Conservation (phyloP, 2,113 vertebrate genomes). For the Salminus brasiliensis region DNA sequence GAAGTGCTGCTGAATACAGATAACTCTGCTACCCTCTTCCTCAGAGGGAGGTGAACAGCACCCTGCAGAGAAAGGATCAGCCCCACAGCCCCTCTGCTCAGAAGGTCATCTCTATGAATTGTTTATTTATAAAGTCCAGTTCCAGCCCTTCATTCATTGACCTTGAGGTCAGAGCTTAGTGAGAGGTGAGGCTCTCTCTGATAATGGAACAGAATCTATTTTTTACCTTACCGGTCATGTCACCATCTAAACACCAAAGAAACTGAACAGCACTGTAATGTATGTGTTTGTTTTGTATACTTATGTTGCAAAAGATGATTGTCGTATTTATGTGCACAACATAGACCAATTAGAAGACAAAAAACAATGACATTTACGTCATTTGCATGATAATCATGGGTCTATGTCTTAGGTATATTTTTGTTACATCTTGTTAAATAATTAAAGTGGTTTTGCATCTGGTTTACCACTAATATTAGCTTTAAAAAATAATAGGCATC, state of each 20-base stretch:
- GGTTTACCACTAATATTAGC: too few species aligned
- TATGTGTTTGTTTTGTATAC: too few species aligned
- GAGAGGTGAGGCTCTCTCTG: not conserved
- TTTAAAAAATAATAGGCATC: too few species aligned
- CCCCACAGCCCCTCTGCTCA: not conserved
- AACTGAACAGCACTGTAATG: too few species aligned
- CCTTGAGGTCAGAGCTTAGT: not conserved
- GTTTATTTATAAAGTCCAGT: conserved; percentile 39
- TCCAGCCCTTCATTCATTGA: not conserved
- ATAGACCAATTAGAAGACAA: too few species aligned
- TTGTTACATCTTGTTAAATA: too few species aligned
- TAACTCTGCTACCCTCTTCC: not conserved
- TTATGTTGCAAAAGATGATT: too few species aligned
- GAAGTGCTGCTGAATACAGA: not conserved
- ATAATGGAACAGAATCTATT: not conserved
- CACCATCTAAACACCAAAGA: not conserved
- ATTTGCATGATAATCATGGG: too few species aligned
- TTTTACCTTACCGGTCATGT: not conserved
- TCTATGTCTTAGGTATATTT: too few species aligned
- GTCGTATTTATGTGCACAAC: too few species aligned
- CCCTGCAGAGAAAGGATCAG: conserved; percentile 14
- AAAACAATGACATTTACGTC: too few species aligned
- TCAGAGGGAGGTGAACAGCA: not conserved
- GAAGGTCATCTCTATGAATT: conserved; percentile 49
- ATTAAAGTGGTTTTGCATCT: too few species aligned